These are phyloP conservation scores for Pheosia tremula DNA, from an alignment of 2,888 invertebrate species.

Conservation along the genomic window DNA sequence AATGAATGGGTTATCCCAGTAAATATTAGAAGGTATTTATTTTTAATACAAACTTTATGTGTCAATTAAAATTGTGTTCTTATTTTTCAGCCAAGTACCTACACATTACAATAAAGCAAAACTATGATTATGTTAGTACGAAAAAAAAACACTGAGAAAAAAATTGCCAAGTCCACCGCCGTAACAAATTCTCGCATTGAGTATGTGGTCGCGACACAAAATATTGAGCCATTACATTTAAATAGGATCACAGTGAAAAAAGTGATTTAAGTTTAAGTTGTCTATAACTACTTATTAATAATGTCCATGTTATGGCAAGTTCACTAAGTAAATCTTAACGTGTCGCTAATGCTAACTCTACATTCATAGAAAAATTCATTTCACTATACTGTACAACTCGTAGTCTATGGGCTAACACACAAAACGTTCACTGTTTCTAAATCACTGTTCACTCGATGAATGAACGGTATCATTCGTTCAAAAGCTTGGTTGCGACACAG, in stretches of 20 bases:
- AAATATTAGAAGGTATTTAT: background rate
- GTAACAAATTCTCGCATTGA: constrained; percentile 38
- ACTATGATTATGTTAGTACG: too few relatives aligned
- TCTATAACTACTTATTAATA: constrained; percentile 62
- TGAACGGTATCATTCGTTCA: constrained; percentile 47
- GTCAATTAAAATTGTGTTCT: constrained; percentile 2
- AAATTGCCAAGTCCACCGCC: constrained; percentile 24
- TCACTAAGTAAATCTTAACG: constrained; percentile 76
- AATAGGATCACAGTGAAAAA: constrained; percentile 85
- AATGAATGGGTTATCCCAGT: too few relatives aligned
- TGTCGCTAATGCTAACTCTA: constrained; percentile 74
- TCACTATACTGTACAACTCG: constrained; percentile 72
- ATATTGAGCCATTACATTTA: constrained; percentile 80
- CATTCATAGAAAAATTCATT: constrained; percentile 77
- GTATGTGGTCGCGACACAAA: constrained; percentile 72
- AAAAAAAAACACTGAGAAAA: constrained; percentile 24
- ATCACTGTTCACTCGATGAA: constrained; percentile 17
- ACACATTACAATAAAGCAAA: too few relatives aligned
- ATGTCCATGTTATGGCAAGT: constrained; percentile 83
- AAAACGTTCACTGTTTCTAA: constrained; percentile 26
- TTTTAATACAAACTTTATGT: too few relatives aligned
- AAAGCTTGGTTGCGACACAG: constrained; percentile 81
- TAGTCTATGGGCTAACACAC: constrained; percentile 53
- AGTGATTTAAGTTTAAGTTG: constrained; percentile 79
- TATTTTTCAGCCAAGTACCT: too few relatives aligned